Base-by-base conservation (phyloP, 2,888 invertebrate species). In the Dolomedes plantarius region DNA sequence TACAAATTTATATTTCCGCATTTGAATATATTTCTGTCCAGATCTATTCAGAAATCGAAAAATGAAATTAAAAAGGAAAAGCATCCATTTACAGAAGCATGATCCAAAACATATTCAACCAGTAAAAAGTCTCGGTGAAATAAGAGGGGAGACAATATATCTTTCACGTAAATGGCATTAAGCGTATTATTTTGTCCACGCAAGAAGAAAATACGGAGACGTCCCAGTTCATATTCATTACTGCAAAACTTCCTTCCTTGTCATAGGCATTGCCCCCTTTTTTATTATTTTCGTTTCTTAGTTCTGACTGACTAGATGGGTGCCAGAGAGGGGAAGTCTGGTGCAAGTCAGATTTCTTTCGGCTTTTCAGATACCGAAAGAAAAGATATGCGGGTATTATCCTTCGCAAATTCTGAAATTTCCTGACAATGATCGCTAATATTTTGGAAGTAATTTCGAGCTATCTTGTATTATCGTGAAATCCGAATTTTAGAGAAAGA, bases 91-190 rank as follows among this genome's bases (percentile, higher is more conserved):
- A n/a, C n/a, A n/a, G n/a, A n/a, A n/a, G n/a, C 9, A 62, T 11
- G 9, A 62, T 62, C 7, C 27, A 28, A 62, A 11, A 3, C 6
- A 62, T 28, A 23, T 28, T 65, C 65, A 65, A 31, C 11, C n/a
- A n/a, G 16, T 31, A n/a, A 65, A 62, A 28, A 16, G 29, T 50
- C 16, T 65, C 31, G 16, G 16, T 16, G 13, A 31, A 65, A 31
- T 16, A 62, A 62, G 62, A 11, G 5, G 27, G 27, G 23, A 27
- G 27, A 28, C 56, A 68, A 74, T 81, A 74, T 74, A 74, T 81
- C 68, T 81, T 81, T 68, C 74, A 67, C 56, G 65, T 81, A 74
- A 81, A 74, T 68, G 80, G 74, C 68, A 81, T 81, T 81, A 81
- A 81, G 68, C 68, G 36, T 81, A 81, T 81, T 81, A 81, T 81